Percentiles rank a stretch among this genome's conserved stretches.
Evolutionary conservation across 64 coral and sea anemone genomes (phyloP).

Genomic region (Cladopsammia gracilis): DNA sequence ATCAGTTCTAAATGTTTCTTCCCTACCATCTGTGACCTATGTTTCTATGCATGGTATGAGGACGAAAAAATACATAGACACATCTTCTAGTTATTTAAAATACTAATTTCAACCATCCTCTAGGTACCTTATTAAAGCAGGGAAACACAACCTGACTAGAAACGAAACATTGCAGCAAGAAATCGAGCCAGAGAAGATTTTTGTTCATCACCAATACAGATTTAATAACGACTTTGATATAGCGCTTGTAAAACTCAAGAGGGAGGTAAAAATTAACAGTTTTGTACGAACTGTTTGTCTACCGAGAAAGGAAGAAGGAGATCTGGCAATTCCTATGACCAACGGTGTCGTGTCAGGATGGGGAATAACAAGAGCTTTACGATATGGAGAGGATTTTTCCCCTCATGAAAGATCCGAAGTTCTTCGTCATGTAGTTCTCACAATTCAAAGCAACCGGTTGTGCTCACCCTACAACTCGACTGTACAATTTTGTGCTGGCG

Average conservation of each 20-base stretch:
- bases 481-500: neutral
- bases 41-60: too few species aligned
- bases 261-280: neutral
- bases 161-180: neutral
- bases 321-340: neutral
- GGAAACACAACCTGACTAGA: neutral
- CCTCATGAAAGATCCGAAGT: neutral
- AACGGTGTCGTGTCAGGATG: conserved; percentile 49
- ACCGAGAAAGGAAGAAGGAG: neutral
- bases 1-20: too few species aligned
- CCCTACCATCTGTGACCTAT: too few species aligned
- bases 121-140: conserved; percentile 30
- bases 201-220: conserved; percentile 27
- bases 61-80: too few species aligned
- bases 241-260: conserved; percentile 58
- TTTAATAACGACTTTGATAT: conserved; percentile 45
- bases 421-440: conserved; percentile 5
- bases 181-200: neutral
- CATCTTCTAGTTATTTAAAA: too few species aligned
- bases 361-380: conserved; percentile 17
- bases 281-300: conserved; percentile 62
- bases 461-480: conserved; percentile 19
- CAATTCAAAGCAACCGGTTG: conserved; percentile 1
- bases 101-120: neutral
- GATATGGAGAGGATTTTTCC: neutral